phyloP scores from a whole-genome alignment of 92 coral and sea anemone genomes.

The Ricordea florida region DNA sequence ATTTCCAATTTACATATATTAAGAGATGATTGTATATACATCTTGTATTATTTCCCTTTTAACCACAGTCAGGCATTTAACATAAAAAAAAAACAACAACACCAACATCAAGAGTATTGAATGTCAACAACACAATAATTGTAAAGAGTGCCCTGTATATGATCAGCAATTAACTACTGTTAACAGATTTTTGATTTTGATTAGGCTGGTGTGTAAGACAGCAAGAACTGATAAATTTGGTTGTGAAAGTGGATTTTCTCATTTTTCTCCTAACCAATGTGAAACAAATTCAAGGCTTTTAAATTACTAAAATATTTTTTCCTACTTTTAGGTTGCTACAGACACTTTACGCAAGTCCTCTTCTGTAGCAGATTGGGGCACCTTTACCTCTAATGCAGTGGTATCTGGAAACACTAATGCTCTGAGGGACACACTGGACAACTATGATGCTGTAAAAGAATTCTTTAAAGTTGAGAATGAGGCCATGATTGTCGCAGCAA shows the following conservation, averaged over 20 bases:
- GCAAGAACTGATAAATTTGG: conserved; percentile 4
- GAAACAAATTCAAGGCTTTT: background rate
- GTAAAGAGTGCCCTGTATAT: background rate
- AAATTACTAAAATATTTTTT: background rate
- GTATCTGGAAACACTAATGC: conserved; percentile 37
- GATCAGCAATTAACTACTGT: background rate
- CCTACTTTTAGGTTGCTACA: conserved; percentile 14
- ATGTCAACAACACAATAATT: conserved; percentile 8
- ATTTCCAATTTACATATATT: conserved; percentile 1
- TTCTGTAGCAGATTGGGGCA: conserved; percentile 47
- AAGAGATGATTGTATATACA: background rate
- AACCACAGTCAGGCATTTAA: conserved; percentile 1
- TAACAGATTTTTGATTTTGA: background rate
- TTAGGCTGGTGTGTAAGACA: conserved; percentile 3
- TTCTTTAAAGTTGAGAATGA: conserved; percentile 16
- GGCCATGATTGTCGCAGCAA: conserved; percentile 28
- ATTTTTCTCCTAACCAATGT: background rate
- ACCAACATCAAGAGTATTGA: conserved; percentile 11
- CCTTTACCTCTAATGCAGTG: conserved; percentile 64
- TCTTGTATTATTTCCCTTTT: background rate
- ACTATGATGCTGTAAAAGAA: conserved; percentile 27
- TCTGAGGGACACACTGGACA: conserved; percentile 29
- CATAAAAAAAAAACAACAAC: background rate
- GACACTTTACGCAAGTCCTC: conserved; percentile 15
- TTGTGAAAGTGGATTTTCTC: conserved; percentile 3